A percentile compares a stretch with the other conserved stretches of the same genome.
Conservation (phyloP, 2,113 vertebrate species). For the Eretmochelys imbricata region DNA sequence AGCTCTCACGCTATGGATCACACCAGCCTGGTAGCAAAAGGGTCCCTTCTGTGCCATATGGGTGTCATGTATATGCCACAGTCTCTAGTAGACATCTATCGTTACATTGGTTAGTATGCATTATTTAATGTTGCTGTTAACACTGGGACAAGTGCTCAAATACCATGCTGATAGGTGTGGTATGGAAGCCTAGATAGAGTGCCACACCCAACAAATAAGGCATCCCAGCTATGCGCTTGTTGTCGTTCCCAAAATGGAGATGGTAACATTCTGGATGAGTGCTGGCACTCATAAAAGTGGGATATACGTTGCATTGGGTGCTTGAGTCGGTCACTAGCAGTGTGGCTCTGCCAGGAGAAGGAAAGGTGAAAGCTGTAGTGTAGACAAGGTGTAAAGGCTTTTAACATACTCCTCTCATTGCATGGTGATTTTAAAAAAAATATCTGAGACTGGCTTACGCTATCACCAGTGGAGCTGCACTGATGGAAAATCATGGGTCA, state of each 20-base stretch:
- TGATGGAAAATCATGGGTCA: neutral
- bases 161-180: rapidly evolving
- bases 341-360: neutral
- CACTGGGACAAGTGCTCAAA: neutral
- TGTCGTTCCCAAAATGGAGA: neutral
- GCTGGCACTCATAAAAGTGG: neutral
- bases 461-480: neutral
- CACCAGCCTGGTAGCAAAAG: neutral
- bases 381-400: neutral
- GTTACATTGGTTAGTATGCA: conserved; percentile 26
- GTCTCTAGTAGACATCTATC: conserved; percentile 10
- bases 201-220: neutral
- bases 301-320: neutral
- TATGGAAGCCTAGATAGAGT: rapidly evolving
- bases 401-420: neutral
- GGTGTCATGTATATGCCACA: neutral
- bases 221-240: rapidly evolving
- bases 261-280: neutral
- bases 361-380: neutral
- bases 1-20: neutral
- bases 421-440: neutral
- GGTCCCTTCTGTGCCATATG: neutral
- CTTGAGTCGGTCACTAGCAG: neutral
- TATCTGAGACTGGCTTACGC: neutral
- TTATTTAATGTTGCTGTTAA: neutral